Evolutionary conservation across 2,888 invertebrate species (phyloP).

Genomic region (Theodoxus fluviatilis): DNA sequence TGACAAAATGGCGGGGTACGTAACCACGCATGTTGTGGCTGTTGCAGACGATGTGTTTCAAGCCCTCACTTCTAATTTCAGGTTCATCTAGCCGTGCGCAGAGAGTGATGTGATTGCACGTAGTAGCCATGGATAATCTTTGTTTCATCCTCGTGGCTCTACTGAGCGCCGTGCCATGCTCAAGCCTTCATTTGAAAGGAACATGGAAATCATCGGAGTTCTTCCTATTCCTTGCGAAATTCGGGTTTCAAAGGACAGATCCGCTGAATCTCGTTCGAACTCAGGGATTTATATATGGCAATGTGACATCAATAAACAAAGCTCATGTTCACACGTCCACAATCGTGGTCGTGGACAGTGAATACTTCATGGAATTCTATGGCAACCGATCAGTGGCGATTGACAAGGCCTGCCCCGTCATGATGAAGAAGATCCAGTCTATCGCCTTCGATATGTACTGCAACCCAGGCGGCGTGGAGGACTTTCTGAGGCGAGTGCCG

Average conservation of each 20-base stretch:
- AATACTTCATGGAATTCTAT: constrained; percentile 88
- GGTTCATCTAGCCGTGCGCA: too few species aligned
- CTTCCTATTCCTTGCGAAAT: constrained; percentile 86
- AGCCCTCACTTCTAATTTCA: too few species aligned
- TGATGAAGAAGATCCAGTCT: constrained; percentile 84
- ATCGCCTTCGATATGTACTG: constrained; percentile 87
- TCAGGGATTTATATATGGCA: constrained; percentile 95
- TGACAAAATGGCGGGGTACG: too few species aligned
- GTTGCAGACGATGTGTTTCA: too few species aligned
- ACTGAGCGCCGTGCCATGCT: constrained; percentile 19
- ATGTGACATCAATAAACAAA: constrained; percentile 76
- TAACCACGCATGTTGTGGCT: too few species aligned
- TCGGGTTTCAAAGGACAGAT: constrained; percentile 96
- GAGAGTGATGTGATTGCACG: constrained; percentile 2
- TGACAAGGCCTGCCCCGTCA: constrained; percentile 76
- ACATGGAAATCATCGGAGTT: constrained; percentile 69
- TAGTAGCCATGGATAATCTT: neutral
- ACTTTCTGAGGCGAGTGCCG: constrained; percentile 84
- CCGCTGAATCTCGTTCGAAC: constrained; percentile 83
- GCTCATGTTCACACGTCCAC: constrained; percentile 71
- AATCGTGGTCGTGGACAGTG: constrained; percentile 87
- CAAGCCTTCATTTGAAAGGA: constrained; percentile 61
- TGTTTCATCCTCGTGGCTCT: neutral
- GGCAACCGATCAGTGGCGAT: constrained; percentile 73
- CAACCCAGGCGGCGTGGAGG: constrained; percentile 78